A percentile compares a stretch with the other conserved stretches of the same genome.
Evolutionary conservation across 2,113 vertebrate species (phyloP).

Genomic region (Sylvietta virens): DNA sequence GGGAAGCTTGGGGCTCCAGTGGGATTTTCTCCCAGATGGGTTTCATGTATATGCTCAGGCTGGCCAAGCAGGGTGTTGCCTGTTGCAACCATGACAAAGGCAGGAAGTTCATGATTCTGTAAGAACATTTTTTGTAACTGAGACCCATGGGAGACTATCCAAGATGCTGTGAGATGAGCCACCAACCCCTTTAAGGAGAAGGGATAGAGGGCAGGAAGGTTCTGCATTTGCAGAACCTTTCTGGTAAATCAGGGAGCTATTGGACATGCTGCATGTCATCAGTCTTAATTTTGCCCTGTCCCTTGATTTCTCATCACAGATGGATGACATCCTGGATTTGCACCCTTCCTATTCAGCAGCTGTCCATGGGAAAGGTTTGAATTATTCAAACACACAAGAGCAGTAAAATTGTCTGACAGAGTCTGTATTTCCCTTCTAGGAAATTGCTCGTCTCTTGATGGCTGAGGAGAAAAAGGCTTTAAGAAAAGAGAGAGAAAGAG

Average conservation of each 20-base stretch:
- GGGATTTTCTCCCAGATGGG: neutral
- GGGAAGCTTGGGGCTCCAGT: neutral
- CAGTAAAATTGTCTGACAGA: neutral
- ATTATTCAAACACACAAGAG: neutral
- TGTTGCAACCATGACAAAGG: neutral
- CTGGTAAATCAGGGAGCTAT: neutral
- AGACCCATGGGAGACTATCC: neutral
- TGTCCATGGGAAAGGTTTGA: neutral
- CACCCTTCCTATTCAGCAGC: neutral
- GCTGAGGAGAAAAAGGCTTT: conserved; percentile 89
- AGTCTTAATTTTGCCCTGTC: neutral
- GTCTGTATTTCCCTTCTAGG: conserved; percentile 66
- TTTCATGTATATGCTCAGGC: neutral
- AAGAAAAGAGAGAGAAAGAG: conserved; percentile 79
- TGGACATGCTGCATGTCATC: neutral
- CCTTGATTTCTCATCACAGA: neutral
- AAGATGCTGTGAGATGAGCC: neutral
- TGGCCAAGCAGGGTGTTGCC: neutral
- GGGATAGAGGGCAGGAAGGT: neutral
- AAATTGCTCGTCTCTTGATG: conserved; percentile 89
- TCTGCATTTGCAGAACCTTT: neutral
- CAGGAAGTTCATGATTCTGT: neutral
- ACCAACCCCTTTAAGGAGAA: neutral
- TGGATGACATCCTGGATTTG: neutral
- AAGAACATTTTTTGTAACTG: neutral